phyloP scores from a whole-genome alignment of 1,140 invertebrate species.

The Coenobita brevimanus region DNA sequence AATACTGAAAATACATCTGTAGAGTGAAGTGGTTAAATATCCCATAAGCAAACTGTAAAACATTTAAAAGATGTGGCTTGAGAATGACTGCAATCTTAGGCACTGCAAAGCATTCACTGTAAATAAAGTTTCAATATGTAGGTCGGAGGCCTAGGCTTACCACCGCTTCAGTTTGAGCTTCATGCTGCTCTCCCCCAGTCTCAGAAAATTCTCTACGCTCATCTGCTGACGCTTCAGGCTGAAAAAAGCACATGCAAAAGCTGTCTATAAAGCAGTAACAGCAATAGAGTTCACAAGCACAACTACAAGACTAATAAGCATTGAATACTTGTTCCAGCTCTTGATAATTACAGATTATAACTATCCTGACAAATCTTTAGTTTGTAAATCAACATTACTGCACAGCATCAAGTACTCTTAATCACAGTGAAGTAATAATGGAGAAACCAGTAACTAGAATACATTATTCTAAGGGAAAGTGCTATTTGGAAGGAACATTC shows the following conservation, averaged over 20 bases:
- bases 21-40: no score
- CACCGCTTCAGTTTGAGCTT: constrained; percentile 53
- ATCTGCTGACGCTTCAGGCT: constrained; percentile 53
- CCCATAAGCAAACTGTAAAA: no score
- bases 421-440: no score
- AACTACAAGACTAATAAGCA: constrained; percentile 16
- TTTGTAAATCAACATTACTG: neutral
- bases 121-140: no score
- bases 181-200: constrained; percentile 52
- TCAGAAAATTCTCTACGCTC: constrained; percentile 38
- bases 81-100: no score
- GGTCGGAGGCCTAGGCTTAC: constrained; percentile 49
- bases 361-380: neutral
- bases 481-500: no score
- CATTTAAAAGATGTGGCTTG: no score
- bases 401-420: no score
- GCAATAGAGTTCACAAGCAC: neutral
- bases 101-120: no score
- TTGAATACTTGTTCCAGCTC: constrained; percentile 48
- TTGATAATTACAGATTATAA: constrained; percentile 1
- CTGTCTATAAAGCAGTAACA: constrained; percentile 13
- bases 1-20: no score
- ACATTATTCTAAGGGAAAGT: no score
- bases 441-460: no score
- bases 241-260: constrained; percentile 54